These are phyloP conservation scores for Leptogaster cylindrica DNA, from an alignment of 2,888 invertebrate species.

Conservation along the genomic window DNA sequence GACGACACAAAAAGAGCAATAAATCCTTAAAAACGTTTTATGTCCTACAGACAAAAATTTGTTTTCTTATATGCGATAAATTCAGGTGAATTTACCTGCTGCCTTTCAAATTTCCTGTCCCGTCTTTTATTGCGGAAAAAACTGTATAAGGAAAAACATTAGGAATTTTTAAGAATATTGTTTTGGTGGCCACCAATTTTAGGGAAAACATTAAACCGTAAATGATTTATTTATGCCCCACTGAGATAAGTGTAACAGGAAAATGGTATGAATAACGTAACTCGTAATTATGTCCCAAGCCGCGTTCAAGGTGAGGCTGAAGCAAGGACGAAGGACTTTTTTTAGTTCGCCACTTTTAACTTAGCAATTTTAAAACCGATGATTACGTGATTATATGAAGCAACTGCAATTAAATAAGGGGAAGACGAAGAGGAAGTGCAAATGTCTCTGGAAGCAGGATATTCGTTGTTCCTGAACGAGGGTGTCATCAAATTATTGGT, in stretches of 20 bases:
- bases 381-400: neutral
- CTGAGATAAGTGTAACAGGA: constrained; percentile 9
- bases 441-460: no score
- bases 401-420: no score
- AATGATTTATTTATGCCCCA: constrained; percentile 11
- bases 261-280: constrained; percentile 6
- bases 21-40: constrained; percentile 31
- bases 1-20: constrained; percentile 13
- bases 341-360: neutral
- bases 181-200: constrained; percentile 4
- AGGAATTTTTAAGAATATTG: constrained; percentile 8
- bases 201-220: constrained; percentile 9
- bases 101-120: neutral
- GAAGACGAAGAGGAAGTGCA: no score
- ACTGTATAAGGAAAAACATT: neutral
- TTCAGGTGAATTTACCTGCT: constrained; percentile 37
- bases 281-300: no score
- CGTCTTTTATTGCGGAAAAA: constrained; percentile 10
- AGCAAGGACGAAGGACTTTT: no score
- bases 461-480: neutral
- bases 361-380: neutral
- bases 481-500: constrained; percentile 13
- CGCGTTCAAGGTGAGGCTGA: no score
- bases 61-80: constrained; percentile 32
- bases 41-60: constrained; percentile 21